Evolutionary conservation across 2,113 vertebrate species (phyloP), one percentile per base, ranked within the genome.

Genomic region (Strix uralensis): DNA sequence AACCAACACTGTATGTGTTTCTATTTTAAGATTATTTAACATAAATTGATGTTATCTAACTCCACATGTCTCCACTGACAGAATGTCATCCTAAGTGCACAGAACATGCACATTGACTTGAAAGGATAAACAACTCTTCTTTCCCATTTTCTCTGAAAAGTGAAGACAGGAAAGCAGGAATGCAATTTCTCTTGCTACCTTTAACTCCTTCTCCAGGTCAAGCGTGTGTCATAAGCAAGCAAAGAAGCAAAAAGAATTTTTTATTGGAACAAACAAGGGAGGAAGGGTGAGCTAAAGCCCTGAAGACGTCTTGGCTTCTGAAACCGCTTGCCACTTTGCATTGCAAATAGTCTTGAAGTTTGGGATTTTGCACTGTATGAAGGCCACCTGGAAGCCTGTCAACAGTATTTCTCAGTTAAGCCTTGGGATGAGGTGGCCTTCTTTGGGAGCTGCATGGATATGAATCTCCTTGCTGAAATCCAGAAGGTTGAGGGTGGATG

Each of bases 21-120:
- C 92, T 96, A 89, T 94, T 94, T 97, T 91, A 85, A 82, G 80
- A 42, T 69, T 81, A 89, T 94, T 89, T 94, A 95, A 85, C 36
- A 55, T 91, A 92, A 85, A 77, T 89, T 84, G 78, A 80, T 94
- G 73, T 79, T 96, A 65, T 87, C 86, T 92, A 66, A 72, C 20
- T 58, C 27, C 40, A 38, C 65, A 36, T n/a, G 17, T 75, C 84
- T 92, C 40, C 52, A 49, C 65, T 72, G 86, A 69, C 36, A 36
- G 46, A 79, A 77, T 51, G 83, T 89, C 73, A 38, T 91, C 70
- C 38, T 47, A 36, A 87, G 49, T n/a, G 26, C 84, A 66, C 18
- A 55, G 66, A 91, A 62, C 57, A 36, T 32, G 54, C 49, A 27
- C 36, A 22, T 27, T 8, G 8, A 40, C 75, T 84, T 91, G 57